Evolutionary conservation across 2,113 vertebrate species (phyloP), one percentile per base, ranked within the genome.

Genomic region (Candoia aspera): DNA sequence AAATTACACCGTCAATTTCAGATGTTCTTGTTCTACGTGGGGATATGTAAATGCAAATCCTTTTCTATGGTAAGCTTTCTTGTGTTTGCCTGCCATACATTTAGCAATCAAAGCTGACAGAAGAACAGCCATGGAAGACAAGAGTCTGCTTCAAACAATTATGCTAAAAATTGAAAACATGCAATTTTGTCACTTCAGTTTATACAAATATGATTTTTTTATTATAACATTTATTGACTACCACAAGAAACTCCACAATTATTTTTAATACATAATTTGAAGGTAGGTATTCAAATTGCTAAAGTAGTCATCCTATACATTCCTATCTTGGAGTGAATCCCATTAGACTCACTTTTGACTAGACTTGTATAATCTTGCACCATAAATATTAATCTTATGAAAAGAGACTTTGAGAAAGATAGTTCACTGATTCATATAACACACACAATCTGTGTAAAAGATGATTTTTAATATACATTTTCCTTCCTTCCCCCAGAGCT

Each of bases 81-180:
- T 79, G 68, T 58, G 1, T 17, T 12, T 86, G 59, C 21, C 23
- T 92, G 17, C 53, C 90, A 29, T n/a, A 12, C 42, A 84, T 93
- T 15, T 94, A 84, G 54, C 92, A 94, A 87, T 88, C n/a, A 94
- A 90, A 92, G 87, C 26, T 53, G 84, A 24, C 26, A 92, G 91
- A 92, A 91, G 55, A 29, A 53, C 17, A 33, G 4, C 26, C 54
- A 87, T 79, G 58, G 17, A 90, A 86, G 83, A 95, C 19, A 23
- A 95, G 54, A 3, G 73, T 54, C 88, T 93, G 68, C 58, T 90
- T 93, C 26, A 62, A 23, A n/a, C 73, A 88, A 2, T 5, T 93
- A 57, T 33, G 87, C 54, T 90, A 83, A 92, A 86, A 92, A 88
- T 53, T 37, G 0, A 29, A 53, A 90, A 54, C 0, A 10, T 46